Evolutionary conservation across 2,113 vertebrate genomes (phyloP), one percentile per base, ranked within the genome.

Genomic region (Dasypus novemcinctus): DNA sequence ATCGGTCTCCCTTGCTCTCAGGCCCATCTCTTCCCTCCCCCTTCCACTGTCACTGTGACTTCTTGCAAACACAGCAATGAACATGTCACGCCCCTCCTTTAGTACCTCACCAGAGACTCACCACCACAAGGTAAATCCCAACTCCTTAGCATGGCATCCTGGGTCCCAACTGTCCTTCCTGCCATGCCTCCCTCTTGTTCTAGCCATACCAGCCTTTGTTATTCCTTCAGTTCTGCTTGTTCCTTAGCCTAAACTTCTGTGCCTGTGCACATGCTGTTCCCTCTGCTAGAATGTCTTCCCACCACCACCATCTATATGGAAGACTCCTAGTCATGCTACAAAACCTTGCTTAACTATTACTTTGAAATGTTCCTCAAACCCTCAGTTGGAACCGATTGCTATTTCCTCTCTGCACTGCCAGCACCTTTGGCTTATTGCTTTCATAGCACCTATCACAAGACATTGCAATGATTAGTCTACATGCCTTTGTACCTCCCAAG

Each of bases 301-400:
- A 46, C 75, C 66, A 46, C 59, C 20, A 46, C 3, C 25, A 31
- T 64, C 36, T 80, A 49, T 18, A n/a, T 2, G 38, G 68, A 87
- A 84, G 92, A 92, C 68, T 92, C 75, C 89, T 66, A 66, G 25
- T 64, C 68, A 81, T 38, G 38, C 89, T 57, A 59, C 75, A 91
- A 81, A 87, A 91, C 66, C 59, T 38, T 57, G 33, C 75, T 7
- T 38, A 59, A 52, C 41, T 21, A 27, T 14, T 17, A 63, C 0
- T 68, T 31, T 29, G 57, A 43, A 33, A 31, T 27, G 27, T 71
- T 38, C 63, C 41, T 78, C 29, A 21, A 5, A 12, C 27, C 43
- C 41, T 78, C 20, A 1, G 29, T 5, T 20, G 21, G 8, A 90
- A 36, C 49, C 27, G 1, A 41, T 20, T 91, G 66, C 46, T 74